Evolutionary conservation across 2,797 vertebrate species (phyloP).

Genomic region (Peromyscus nudipes): DNA sequence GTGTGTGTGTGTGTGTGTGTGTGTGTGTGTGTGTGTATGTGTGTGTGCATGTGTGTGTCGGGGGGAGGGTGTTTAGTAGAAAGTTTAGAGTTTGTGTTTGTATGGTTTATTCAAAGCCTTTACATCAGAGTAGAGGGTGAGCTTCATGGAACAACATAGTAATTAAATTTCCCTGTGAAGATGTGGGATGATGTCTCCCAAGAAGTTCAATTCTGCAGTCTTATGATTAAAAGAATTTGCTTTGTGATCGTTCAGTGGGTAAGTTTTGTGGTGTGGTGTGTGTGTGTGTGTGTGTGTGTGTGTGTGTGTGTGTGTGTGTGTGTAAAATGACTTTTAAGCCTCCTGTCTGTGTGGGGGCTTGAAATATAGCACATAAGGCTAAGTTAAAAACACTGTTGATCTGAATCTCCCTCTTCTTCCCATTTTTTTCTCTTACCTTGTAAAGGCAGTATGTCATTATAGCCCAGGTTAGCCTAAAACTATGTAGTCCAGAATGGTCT

Average conservation of each 20-base stretch:
- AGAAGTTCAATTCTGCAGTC: slow-evolving; percentile 59
- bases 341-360: slow-evolving; percentile 5
- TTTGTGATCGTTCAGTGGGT: slow-evolving; percentile 71
- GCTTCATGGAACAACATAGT: slow-evolving; percentile 50
- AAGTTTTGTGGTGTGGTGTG: neutral
- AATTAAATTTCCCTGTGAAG: slow-evolving; percentile 62
- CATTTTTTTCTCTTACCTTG: neutral
- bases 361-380: slow-evolving; percentile 61
- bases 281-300: slow-evolving; percentile 4
- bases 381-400: slow-evolving; percentile 72
- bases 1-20: neutral
- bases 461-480: neutral
- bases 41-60: neutral
- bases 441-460: neutral
- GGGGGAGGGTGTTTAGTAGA: neutral
- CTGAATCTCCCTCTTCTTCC: neutral
- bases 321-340: neutral
- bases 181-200: slow-evolving; percentile 57
- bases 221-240: slow-evolving; percentile 75
- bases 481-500: neutral
- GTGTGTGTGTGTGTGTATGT: neutral
- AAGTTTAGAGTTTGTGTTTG: slow-evolving; percentile 73
- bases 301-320: slow-evolving; percentile 15
- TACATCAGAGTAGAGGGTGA: slow-evolving; percentile 23
- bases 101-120: slow-evolving; percentile 62